Conservation (phyloP, 1,140 invertebrate species). For the Meloidogyne chitwoodi region DNA sequence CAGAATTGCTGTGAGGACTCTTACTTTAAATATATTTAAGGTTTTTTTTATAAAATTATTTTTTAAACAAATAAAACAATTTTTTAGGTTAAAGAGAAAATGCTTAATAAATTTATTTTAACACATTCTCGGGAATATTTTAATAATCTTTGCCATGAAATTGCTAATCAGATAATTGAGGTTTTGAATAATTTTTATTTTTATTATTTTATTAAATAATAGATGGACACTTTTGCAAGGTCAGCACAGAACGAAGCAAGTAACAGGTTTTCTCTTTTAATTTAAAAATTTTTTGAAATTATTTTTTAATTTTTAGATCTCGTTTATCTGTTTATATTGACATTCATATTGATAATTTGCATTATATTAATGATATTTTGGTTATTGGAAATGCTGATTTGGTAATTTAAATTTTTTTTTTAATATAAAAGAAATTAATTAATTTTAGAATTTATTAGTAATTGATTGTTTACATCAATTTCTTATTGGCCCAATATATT, state of each 20-base stretch:
- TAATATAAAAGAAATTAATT: no score
- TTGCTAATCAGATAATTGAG: slow-evolving; percentile 76
- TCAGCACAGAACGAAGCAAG: slow-evolving; percentile 63
- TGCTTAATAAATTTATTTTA: slow-evolving; percentile 90
- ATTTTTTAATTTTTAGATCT: not conserved
- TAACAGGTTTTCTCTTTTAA: slow-evolving; percentile 73
- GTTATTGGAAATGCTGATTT: slow-evolving; percentile 39
- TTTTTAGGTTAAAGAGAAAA: slow-evolving; percentile 74
- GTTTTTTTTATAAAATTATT: slow-evolving; percentile 39
- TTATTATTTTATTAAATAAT: slow-evolving; percentile 68
- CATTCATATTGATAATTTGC: slow-evolving; percentile 92
- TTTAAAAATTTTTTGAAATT: slow-evolving; percentile 72
- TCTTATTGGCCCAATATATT: slow-evolving; percentile 85
- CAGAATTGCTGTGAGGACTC: slow-evolving; percentile 89
- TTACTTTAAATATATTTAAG: slow-evolving; percentile 90
- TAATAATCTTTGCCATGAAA: slow-evolving; percentile 97
- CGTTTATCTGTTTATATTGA: slow-evolving; percentile 68
- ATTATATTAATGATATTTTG: slow-evolving; percentile 83
- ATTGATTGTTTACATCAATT: slow-evolving; percentile 88
- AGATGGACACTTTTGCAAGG: slow-evolving; percentile 87
- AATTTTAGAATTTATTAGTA: slow-evolving; percentile 86
- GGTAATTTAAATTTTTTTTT: slow-evolving; percentile 18
- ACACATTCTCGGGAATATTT: slow-evolving; percentile 92
- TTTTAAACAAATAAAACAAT: slow-evolving; percentile 60
- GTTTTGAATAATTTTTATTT: not conserved